A percentile compares a stretch with the other conserved stretches of the same genome.
Conservation (phyloP, 2,113 vertebrate genomes). For the Psephotus haematonotus region DNA sequence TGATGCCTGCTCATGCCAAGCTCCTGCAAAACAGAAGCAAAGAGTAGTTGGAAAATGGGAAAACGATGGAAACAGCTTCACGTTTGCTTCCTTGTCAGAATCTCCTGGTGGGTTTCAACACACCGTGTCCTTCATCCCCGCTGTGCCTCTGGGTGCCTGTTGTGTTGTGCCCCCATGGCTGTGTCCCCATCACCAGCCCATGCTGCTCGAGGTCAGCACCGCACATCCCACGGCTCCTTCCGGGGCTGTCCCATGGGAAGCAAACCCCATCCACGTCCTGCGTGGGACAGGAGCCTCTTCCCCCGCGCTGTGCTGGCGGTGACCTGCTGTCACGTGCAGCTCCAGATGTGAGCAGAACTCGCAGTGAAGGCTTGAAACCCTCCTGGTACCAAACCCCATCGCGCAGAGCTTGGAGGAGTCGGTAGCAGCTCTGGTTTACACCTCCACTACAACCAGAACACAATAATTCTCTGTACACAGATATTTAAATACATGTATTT, state of each 20-base stretch:
- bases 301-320: background rate
- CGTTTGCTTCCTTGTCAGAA: background rate
- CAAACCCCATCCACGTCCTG: background rate
- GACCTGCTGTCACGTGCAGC: background rate
- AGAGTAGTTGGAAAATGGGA: background rate
- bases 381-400: background rate
- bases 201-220: background rate
- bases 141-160: background rate
- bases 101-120: background rate
- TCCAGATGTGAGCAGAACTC: background rate
- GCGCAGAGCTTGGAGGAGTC: rapidly evolving
- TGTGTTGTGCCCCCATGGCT: background rate
- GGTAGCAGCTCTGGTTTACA: background rate
- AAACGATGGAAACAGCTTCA: rapidly evolving
- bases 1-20: rapidly evolving
- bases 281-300: background rate
- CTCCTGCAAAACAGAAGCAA: background rate
- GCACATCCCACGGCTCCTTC: background rate
- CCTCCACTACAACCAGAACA: background rate
- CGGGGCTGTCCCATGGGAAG: background rate
- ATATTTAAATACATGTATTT: slow-evolving; percentile 32
- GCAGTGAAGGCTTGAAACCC: rapidly evolving
- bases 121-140: rapidly evolving
- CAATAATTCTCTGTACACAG: background rate
- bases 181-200: background rate